Conservation (phyloP, 1,140 invertebrate species). For the Cotesia vestalis region DNA sequence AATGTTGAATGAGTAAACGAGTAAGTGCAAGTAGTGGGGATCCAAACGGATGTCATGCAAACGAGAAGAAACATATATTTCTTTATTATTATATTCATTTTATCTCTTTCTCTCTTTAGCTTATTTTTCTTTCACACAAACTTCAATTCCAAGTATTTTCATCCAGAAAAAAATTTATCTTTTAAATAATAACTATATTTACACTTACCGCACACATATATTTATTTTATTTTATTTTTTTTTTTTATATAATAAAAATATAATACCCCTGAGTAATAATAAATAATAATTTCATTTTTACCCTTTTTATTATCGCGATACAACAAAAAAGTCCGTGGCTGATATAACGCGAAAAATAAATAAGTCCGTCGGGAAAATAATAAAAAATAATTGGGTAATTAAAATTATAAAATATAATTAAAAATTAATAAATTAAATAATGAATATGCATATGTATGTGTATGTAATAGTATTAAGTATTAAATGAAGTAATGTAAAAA, state of each 20-base stretch:
- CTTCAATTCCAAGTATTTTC: constrained; percentile 37
- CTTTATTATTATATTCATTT: constrained; percentile 66
- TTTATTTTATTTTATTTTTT: not conserved
- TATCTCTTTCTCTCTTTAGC: constrained; percentile 66
- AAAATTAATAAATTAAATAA: constrained; percentile 11
- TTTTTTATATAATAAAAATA: not conserved
- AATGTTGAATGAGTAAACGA: constrained; percentile 30
- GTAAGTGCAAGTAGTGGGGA: constrained; percentile 38
- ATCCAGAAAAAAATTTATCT: not conserved
- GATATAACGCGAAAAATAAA: no score
- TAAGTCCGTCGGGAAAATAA: not conserved
- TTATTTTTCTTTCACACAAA: constrained; percentile 65
- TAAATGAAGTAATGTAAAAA: not conserved
- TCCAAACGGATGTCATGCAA: constrained; percentile 43
- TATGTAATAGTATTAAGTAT: constrained; percentile 24
- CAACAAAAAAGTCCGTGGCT: not conserved
- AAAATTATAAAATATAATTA: not conserved
- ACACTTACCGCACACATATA: constrained; percentile 8
- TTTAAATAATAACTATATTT: constrained; percentile 1
- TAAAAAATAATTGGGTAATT: not conserved
- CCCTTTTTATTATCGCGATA: no score
- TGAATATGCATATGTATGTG: not conserved
- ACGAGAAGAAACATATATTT: constrained; percentile 65
- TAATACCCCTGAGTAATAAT: no score
- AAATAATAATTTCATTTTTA: no score